Percentiles rank a stretch among this genome's conserved stretches.
phyloP scores from a whole-genome alignment of 2,888 invertebrate genomes.

The Lithophane ornitopus region DNA sequence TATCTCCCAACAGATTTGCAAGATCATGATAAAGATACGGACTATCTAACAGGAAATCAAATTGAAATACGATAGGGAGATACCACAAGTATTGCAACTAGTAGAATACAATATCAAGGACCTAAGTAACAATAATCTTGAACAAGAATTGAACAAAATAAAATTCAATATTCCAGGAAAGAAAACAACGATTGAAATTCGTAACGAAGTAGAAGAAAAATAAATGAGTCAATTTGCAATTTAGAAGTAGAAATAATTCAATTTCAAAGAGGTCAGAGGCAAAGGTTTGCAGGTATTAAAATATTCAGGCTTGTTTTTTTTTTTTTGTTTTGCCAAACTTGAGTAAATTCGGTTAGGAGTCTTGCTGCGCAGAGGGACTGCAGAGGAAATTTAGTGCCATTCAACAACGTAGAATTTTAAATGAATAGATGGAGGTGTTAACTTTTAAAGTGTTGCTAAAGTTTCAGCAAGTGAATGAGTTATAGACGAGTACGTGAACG shows the following conservation, averaged over 20 bases:
- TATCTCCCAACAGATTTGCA: conserved; percentile 31
- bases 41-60: conserved; percentile 52
- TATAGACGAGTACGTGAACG: conserved; percentile 35
- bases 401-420: conserved; percentile 73
- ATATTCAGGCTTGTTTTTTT: conserved; percentile 80
- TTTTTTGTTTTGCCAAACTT: conserved; percentile 71
- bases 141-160: conserved; percentile 3
- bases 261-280: conserved; percentile 71
- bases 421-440: conserved; percentile 67
- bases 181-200: conserved; percentile 32
- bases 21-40: conserved; percentile 22
- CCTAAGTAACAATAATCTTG: conserved; percentile 11
- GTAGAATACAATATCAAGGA: neutral
- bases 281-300: conserved; percentile 75
- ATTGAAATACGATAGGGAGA: conserved; percentile 39
- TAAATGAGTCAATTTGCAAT: conserved; percentile 80
- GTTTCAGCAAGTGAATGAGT: conserved; percentile 49
- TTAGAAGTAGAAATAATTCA: conserved; percentile 78
- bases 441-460: conserved; percentile 56
- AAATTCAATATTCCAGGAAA: conserved; percentile 9
- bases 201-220: conserved; percentile 61
- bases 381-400: conserved; percentile 70
- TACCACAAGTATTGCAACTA: neutral
- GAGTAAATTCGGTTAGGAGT: conserved; percentile 71
- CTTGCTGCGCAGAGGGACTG: conserved; percentile 65